Evolutionary conservation across 2,113 vertebrate species (phyloP), one percentile per base, ranked within the genome.

Genomic region (Tricholaema leucomelas): DNA sequence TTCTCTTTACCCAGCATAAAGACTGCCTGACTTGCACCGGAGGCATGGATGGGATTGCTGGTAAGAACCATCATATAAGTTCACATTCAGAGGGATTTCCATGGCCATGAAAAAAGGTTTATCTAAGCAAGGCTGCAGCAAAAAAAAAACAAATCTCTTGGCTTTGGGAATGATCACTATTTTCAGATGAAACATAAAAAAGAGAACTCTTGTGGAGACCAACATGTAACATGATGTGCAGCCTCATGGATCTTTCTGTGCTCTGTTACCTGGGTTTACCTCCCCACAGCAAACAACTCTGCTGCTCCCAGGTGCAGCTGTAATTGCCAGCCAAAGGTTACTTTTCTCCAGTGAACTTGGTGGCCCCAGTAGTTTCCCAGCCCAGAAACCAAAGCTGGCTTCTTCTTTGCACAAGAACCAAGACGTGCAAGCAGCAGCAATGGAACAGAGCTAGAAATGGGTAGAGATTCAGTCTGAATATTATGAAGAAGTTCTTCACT

Each of bases 241-340:
- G 4, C 66, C 58, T 46, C 0, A 0, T 33, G 54, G 35, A 87
- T 2, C 15, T 91, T 60, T 64, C 55, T 52, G 6, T 33, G 19
- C 27, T 33, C 60, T 71, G 44, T 33, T 77, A 15, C 60, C 77
- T 70, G 58, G 19, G 11, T 63, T 84, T 44, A 59, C 18, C 70
- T 64, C 38, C 60, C 31, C 1, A 1, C 25, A 66, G 28, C 40
- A 84, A 93, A 84, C 46, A 77, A 18, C 27, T 63, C 64, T 55
- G 69, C 33, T 1, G 4, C 36, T 83, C 52, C 73, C 69, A 58
- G 52, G 33, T 83, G 12, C 52, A 58, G 46, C 36, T 87, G 52
- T 55, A 80, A 59, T 24, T 93, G 33, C 40, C 69, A 90, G 42
- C 20, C 56, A 83, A 90, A 88, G 70, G n/a, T 44, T 48, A 21